These are phyloP conservation scores for Laspeyria flexula DNA, from an alignment of 2,888 invertebrate genomes.

Conservation along the genomic window DNA sequence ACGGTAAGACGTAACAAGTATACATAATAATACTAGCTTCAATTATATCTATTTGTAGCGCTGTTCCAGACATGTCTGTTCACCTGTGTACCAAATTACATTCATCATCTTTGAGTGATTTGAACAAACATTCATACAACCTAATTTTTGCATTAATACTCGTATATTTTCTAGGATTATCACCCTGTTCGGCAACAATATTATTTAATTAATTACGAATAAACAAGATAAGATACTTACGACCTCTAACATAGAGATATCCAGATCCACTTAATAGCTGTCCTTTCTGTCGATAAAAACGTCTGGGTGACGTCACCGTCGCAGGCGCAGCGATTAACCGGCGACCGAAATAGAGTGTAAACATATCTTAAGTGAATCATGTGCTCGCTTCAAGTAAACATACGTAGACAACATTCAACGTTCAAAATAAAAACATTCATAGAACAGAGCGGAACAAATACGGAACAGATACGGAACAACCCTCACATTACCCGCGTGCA, in stretches of 20 bases:
- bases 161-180: not conserved
- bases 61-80: too few species aligned
- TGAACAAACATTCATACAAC: too few species aligned
- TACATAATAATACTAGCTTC: too few species aligned
- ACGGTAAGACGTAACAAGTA: too few species aligned
- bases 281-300: conserved; percentile 58
- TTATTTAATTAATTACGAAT: conserved; percentile 19
- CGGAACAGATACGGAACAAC: not conserved
- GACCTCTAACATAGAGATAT: conserved; percentile 19
- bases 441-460: too few species aligned
- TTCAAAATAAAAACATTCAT: not conserved
- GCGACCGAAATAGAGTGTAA: conserved; percentile 73
- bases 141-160: too few species aligned
- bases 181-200: not conserved
- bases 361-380: conserved; percentile 74
- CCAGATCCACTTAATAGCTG: conserved; percentile 55
- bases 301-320: conserved; percentile 69
- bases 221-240: conserved; percentile 20
- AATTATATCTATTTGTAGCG: too few species aligned
- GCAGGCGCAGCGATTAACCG: conserved; percentile 58
- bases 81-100: too few species aligned
- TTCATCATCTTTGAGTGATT: too few species aligned
- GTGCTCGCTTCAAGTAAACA: conserved; percentile 61
- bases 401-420: conserved; percentile 15
- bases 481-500: conserved; percentile 40